phyloP scores from a whole-genome alignment of 2,888 invertebrate species.

The Cryptosula pallasiana region DNA sequence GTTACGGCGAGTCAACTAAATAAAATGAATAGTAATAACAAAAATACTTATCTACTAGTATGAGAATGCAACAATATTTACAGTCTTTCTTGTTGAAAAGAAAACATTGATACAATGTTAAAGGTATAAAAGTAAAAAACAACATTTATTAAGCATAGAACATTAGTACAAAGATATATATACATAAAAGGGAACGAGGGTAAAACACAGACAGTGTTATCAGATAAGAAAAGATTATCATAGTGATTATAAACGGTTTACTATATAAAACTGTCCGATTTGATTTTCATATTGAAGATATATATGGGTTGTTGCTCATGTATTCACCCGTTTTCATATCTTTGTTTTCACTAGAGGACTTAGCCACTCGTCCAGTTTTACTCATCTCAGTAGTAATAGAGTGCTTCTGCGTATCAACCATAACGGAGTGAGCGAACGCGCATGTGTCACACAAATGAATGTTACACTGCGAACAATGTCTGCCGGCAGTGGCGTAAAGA shows the following conservation, averaged over 20 bases:
- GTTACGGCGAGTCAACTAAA: no score
- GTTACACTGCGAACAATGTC: not conserved
- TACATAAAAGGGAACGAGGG: no score
- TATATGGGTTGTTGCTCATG: not conserved
- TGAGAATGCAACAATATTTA: no score
- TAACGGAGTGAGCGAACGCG: constrained; percentile 20
- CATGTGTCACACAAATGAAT: constrained; percentile 21
- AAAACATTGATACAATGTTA: not conserved
- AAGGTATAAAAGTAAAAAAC: not conserved
- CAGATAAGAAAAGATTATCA: no score
- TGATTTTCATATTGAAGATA: not conserved
- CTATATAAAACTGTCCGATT: no score
- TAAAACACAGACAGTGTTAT: no score
- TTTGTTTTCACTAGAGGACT: not conserved
- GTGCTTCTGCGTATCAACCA: not conserved
- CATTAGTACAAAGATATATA: no score
- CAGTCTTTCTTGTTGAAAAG: not conserved
- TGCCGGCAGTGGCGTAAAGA: constrained; percentile 11
- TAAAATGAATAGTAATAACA: no score
- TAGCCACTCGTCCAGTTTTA: not conserved
- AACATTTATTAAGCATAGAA: no score
- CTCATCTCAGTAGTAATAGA: not conserved
- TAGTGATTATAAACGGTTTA: no score
- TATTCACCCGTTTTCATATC: not conserved
- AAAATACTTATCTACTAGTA: no score